Evolutionary conservation across 2,113 vertebrate genomes (phyloP), one percentile per base, ranked within the genome.

Genomic region (Lucifuga dentata): DNA sequence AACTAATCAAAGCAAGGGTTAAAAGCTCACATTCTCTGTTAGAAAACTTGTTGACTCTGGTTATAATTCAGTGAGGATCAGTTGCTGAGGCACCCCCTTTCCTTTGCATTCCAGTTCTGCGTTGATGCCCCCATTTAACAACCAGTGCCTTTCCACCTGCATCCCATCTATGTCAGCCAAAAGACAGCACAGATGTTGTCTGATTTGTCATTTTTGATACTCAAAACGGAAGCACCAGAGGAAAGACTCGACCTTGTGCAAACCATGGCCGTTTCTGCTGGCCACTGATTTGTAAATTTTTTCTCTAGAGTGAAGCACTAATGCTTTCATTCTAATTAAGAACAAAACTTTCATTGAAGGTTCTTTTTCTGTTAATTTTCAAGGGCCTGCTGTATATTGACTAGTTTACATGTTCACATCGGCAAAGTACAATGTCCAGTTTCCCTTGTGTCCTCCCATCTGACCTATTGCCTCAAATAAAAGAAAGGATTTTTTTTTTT

Each of bases 181-280:
- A 32, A 20, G 40, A 68, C 63, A 48, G 51, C 51, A 67, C 43
- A 52, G 67, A 65, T 75, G 57, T 71, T 52, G 23, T 53, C 40
- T 0, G 55, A 32, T 58, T 35, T 67, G 43, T n/a, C n/a, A 56
- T 60, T 58, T 61, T 52, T 43, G 19, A 45, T 19, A 20, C 19
- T 11, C 21, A 59, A 32, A 48, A 39, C 64, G 69, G 45, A 56
- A 44, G 16, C 62, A 36, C 51, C 23, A 66, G 26, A 76, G 76
- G 19, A 63, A 72, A 58, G 53, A 53, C 57, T 52, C 69, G 50
- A 74, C 68, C 70, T 53, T 78, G 29, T 66, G 35, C 17, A 69
- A 61, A 74, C 61, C 46, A 43, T 2, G n/a, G 52, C 29, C 57
- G 35, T 29, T 64, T 67, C 38, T 64, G 11, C 20, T 9, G 26